A percentile compares a stretch with the other conserved stretches of the same genome.
phyloP scores from a whole-genome alignment of 2,797 vertebrate genomes.

The Mallotus villosus region DNA sequence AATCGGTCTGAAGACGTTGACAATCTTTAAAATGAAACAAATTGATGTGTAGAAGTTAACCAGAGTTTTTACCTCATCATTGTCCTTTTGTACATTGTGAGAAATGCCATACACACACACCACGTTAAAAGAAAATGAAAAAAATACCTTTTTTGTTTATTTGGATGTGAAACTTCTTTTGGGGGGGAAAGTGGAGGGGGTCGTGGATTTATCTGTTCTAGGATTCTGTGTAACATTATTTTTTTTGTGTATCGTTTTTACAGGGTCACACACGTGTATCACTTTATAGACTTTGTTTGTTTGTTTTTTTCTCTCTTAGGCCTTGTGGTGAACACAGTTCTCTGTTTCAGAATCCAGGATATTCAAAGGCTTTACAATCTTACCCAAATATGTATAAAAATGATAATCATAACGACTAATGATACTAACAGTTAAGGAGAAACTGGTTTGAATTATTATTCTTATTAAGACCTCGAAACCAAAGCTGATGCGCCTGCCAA shows the following conservation, averaged over 20 bases:
- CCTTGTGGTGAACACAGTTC: conserved; percentile 61
- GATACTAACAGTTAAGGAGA: conserved; percentile 53
- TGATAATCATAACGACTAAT: conserved; percentile 67
- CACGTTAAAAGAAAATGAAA: conserved; percentile 54
- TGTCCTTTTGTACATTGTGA: conserved; percentile 80
- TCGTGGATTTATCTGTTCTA: conserved; percentile 73
- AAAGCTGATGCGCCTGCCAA: conserved; percentile 98
- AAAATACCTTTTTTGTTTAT: conserved; percentile 67
- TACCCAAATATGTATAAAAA: conserved; percentile 74
- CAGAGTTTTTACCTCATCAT: conserved; percentile 90
- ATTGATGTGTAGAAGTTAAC: conserved; percentile 76
- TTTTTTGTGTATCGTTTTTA: conserved; percentile 76
- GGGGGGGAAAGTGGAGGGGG: conserved; percentile 8
- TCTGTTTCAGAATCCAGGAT: conserved; percentile 60
- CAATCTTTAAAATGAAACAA: conserved; percentile 94
- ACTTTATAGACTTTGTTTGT: conserved; percentile 59
- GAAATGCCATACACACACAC: conserved; percentile 64
- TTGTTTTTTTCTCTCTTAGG: conserved; percentile 61
- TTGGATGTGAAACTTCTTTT: conserved; percentile 69
- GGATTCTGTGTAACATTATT: conserved; percentile 77
- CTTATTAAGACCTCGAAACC: conserved; percentile 92
- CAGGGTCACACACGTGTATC: conserved; percentile 78
- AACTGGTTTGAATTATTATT: conserved; percentile 65
- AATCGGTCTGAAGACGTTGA: conserved; percentile 95
- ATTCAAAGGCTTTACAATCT: conserved; percentile 81